Evolutionary conservation across 2,113 vertebrate genomes (phyloP), one percentile per base, ranked within the genome.

Genomic region (Camelus dromedarius): DNA sequence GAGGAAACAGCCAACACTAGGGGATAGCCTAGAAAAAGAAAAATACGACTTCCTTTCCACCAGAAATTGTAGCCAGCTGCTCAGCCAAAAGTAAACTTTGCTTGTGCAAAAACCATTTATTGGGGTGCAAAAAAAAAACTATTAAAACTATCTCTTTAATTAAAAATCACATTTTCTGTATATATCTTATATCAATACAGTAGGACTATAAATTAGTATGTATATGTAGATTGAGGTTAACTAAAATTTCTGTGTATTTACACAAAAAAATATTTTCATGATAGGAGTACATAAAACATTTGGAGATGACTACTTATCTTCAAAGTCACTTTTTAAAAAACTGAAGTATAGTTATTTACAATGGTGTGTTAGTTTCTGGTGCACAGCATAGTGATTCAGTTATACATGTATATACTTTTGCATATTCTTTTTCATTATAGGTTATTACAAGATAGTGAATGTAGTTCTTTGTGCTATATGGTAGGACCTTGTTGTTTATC

Each of bases 141-240:
- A 84, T 42, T 66, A 90, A 90, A 79, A 64, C 48, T 67, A 91
- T 87, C 69, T 95, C 60, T 81, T 66, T 72, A 60, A 42, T 87
- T 77, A 48, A 81, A 90, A 91, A 79, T 35, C 28, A 26, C n/a
- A 80, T 52, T 85, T 97, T 67, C 66, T 77, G 6, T 64, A 5
- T 52, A 22, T 79, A 28, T 69, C 79, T 72, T 81, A 54, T 5
- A 66, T 83, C 38, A 86, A 94, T 83, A 50, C 8, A 32, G 14
- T 35, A 86, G 16, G 4, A 35, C 84, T 79, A 62, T 72, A 87
- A 92, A 69, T 85, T 76, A 84, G 42, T 22, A 67, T 24, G 18
- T 85, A 48, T 42, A 66, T 35, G 7, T 11, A 54, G 66, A 35
- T 76, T 56, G 60, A 15, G 18, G 13, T 32, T 80, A 75, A 77